Conservation (phyloP, 2,888 invertebrate genomes). For the Xanthostigma xanthostigma region DNA sequence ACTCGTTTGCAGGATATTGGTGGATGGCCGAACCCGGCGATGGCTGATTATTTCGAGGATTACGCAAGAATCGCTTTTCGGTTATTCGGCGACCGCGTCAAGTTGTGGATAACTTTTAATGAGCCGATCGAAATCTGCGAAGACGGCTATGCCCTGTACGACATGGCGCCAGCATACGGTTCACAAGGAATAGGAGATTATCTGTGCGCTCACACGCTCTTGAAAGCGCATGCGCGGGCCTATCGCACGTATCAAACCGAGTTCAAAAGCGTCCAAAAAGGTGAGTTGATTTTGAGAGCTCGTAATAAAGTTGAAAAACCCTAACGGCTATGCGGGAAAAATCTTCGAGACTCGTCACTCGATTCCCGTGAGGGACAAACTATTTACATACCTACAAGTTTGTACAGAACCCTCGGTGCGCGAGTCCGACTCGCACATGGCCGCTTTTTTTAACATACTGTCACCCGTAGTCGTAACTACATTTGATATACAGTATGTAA, state of each 20-base stretch:
- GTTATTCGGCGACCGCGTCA: constrained; percentile 12
- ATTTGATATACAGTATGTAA: too few relatives aligned
- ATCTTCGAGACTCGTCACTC: too few relatives aligned
- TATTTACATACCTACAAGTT: too few relatives aligned
- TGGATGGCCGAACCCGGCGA: constrained; percentile 33
- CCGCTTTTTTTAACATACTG: too few relatives aligned
- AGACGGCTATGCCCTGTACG: constrained; percentile 28
- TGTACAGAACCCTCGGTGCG: too few relatives aligned
- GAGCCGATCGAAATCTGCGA: constrained; percentile 13
- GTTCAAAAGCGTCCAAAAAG: constrained; percentile 39
- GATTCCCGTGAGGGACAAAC: too few relatives aligned
- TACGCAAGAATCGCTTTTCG: constrained; percentile 30
- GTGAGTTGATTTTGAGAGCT: constrained; percentile 17
- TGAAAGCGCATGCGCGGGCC: constrained; percentile 50
- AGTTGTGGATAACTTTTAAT: constrained; percentile 14
- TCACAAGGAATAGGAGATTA: constrained; percentile 45
- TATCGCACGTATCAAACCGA: constrained; percentile 46
- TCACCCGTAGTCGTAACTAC: too few relatives aligned
- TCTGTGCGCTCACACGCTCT: constrained; percentile 43
- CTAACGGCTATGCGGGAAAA: too few relatives aligned
- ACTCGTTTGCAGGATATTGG: constrained; percentile 13
- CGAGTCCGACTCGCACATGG: too few relatives aligned
- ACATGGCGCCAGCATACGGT: constrained; percentile 36
- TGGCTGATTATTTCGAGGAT: constrained; percentile 35
- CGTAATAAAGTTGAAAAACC: too few relatives aligned